phyloP scores from a whole-genome alignment of 2,797 vertebrate species.

The Mus caroli region DNA sequence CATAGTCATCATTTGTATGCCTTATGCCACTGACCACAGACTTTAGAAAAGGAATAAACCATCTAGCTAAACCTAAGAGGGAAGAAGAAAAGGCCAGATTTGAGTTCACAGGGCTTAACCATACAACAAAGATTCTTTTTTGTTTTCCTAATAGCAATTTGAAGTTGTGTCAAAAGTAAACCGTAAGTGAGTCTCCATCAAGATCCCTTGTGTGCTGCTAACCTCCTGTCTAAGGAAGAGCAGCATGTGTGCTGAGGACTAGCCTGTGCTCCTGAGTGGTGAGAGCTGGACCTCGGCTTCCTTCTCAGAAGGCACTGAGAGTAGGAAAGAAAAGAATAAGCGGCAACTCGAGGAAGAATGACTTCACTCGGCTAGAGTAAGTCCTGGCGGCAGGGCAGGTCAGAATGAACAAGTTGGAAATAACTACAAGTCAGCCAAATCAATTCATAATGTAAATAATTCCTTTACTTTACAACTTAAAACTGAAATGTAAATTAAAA shows the following conservation, averaged over 20 bases:
- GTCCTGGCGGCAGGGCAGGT: slow-evolving; percentile 27
- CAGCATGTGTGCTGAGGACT: slow-evolving; percentile 47
- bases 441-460: slow-evolving; percentile 47
- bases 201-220: slow-evolving; percentile 46
- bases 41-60: slow-evolving; percentile 47
- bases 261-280: slow-evolving; percentile 57
- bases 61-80: slow-evolving; percentile 25
- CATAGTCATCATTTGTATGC: not conserved
- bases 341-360: not conserved
- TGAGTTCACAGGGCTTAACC: slow-evolving; percentile 18
- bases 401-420: slow-evolving; percentile 22
- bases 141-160: slow-evolving; percentile 53
- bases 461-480: slow-evolving; percentile 66
- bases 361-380: not conserved
- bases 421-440: slow-evolving; percentile 29
- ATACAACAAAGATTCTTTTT: slow-evolving; percentile 30
- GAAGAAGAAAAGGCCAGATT: slow-evolving; percentile 34
- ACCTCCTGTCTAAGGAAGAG: slow-evolving; percentile 56
- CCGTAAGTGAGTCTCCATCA: slow-evolving; percentile 12
- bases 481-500: slow-evolving; percentile 52
- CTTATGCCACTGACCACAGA: not conserved
- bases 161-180: slow-evolving; percentile 59
- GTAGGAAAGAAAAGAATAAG: not conserved
- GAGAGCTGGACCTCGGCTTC: slow-evolving; percentile 63
- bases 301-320: slow-evolving; percentile 39